Evolutionary conservation across 2,888 invertebrate genomes (phyloP).

Genomic region (Mystacides longicornis): DNA sequence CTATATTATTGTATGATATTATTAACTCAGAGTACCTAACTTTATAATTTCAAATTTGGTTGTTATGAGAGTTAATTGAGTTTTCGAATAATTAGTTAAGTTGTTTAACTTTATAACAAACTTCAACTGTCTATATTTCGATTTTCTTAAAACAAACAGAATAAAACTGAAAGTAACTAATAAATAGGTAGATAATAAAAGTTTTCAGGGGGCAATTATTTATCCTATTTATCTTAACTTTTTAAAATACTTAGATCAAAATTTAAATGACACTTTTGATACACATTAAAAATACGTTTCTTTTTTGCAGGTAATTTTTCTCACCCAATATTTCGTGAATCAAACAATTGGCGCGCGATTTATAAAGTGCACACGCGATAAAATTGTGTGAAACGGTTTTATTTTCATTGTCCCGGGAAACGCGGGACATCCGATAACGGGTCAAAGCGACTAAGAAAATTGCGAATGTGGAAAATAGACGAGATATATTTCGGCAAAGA

Average conservation of each 20-base stretch:
- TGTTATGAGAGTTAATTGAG: no score
- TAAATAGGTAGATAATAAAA: not conserved
- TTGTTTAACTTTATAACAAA: not conserved
- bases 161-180: not conserved
- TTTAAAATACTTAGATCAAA: not conserved
- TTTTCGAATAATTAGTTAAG: not conserved
- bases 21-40: no score
- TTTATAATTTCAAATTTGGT: no score
- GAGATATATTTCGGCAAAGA: slow-evolving; percentile 14
- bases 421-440: slow-evolving; percentile 12
- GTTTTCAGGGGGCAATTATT: no score
- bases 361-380: not conserved
- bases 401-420: slow-evolving; percentile 6
- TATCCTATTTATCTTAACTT: no score
- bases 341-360: not conserved
- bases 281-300: no score
- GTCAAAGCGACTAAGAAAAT: slow-evolving; percentile 18
- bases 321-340: not conserved
- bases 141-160: no score
- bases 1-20: no score
- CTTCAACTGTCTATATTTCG: no score
- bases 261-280: no score
- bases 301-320: not conserved
- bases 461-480: slow-evolving; percentile 14
- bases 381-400: not conserved